Evolutionary conservation across 2,888 invertebrate genomes (phyloP), one percentile per base, ranked within the genome.

Genomic region (Aleiodes alternator): DNA sequence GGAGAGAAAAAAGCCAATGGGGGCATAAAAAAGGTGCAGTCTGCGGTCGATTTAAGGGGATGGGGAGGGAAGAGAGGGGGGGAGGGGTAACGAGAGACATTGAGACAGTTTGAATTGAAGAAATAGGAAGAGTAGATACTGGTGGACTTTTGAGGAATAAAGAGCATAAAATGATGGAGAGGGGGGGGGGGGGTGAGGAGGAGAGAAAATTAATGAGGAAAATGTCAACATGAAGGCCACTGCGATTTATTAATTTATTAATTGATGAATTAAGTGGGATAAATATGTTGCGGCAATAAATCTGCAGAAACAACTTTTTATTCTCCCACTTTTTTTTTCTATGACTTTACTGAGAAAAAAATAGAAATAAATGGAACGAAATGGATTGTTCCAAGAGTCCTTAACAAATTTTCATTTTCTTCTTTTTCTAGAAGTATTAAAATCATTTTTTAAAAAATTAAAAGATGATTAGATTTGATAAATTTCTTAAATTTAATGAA

Each of bases 41-140:
- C 29, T 43, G 66, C 48, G 66, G 66, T 66, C 66, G 66, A 66
- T 66, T 48, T 16, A 11, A 48, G 51, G 57, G 4, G 56, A 48
- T 6, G 38, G 43, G 23, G 23, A 23, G 23, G 23, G 23, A 2
- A 2, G 2, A 2, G 23, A 23, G 23, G 23, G 23, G 23, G 2
- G 23, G 23, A 23, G 23, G 16, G 23, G 50, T 23, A 23, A 53
- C 53, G 51, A 34, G 55, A 55, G 55, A 55, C 23, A 23, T 23
- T 23, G 23, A 23, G 23, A 23, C 23, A 23, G 23, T 23, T 23
- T 23, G 23, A 23, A 23, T 23, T n/a, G 56, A 70, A 55, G 12
- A 34, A 9, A n/a, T 7, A 2, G 14, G 14, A n/a, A 16, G 53
- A 53, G 16, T 16, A 53, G 14, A n/a, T 53, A 16, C 23, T 23